Evolutionary conservation across 2,888 invertebrate species (phyloP), one percentile per base, ranked within the genome.

Genomic region (Thera britannica): DNA sequence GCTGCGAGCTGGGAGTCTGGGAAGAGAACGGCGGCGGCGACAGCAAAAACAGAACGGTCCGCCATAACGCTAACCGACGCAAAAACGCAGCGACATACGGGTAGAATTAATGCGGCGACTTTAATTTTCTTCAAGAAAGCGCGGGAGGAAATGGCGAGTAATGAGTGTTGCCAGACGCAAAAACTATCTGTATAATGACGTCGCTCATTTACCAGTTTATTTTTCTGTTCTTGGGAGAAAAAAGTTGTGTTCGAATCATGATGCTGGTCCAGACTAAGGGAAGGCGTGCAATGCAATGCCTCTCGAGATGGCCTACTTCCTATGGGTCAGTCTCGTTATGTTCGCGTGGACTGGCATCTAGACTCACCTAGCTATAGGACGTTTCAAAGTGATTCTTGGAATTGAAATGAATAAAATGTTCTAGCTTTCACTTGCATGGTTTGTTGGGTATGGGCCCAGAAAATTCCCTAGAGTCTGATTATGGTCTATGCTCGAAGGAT

Each of bases 121-220:
- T 92, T 92, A 93, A 92, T 92, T 92, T 92, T 90, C 89, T 89
- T 89, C 85, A 92, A 92, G 93, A 92, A 92, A 91, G 91, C 88
- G 90, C 91, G 87, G 88, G 90, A 92, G 92, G 92, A 92, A 92
- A 90, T 90, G 87, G 87, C 87, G 89, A 77, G 83, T 83, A 92
- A 93, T 92, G 90, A 92, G 92, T 89, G 88, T 85, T 88, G 85
- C 84, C 86, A 83, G 84, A 79, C 83, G 87, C 90, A 92, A 93
- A 90, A 88, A 90, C 86, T 83, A 79, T 86, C 85, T 83, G 88
- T 87, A 86, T 90, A 92, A 86, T 89, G 90, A 88, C 83, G 83
- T 77, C 77, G 82, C 85, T 86, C 86, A 86, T 87, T 87, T 86
- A 84, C 80, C 82, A 83, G 85, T 85, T 84, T 83, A 83, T 83